Evolutionary conservation across 2,797 vertebrate genomes (phyloP), one percentile per base, ranked within the genome.

Genomic region (Tachyglossus aculeatus): DNA sequence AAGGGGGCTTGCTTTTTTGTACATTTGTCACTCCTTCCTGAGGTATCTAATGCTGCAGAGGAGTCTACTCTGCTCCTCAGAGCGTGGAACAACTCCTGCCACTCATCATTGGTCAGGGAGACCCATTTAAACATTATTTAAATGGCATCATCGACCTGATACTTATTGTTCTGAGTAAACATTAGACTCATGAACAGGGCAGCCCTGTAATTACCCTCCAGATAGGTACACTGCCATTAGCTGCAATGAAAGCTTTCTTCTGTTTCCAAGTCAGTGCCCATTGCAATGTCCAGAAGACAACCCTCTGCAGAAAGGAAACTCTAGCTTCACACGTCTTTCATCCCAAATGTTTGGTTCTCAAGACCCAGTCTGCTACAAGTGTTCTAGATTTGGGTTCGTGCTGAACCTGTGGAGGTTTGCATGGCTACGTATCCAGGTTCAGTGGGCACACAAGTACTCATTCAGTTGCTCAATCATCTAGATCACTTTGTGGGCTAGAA

Each of bases 131-230:
- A 78, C 71, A 67, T 76, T 85, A 86, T 63, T 88, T 86, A 85
- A 84, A 86, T 90, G 75, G 71, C 89, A 79, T 86, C 86, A 90
- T 89, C 80, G 82, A 88, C 77, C 87, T 90, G 80, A 75, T 78
- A 89, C 89, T 91, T 89, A 89, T 84, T 83, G 78, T 84, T 87
- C 72, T 81, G 86, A 88, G 88, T 88, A 89, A 89, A 90, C 73
- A 86, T 89, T 87, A 88, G 74, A 89, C 82, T 90, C 75, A 80
- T 67, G 69, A 90, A 82, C 58, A 72, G 77, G 61, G 75, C 74
- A 71, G 57, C 76, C 64, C 58, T 77, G 41, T 83, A 87, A 91
- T 89, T 90, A 81, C 67, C 73, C 8, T 34, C 59, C 66, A 67
- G 78, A 84, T 80, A 89, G 80, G 62, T 88, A 83, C 74, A 86